Conservation (phyloP, 2,888 invertebrate species). For the Andrena minutula region DNA sequence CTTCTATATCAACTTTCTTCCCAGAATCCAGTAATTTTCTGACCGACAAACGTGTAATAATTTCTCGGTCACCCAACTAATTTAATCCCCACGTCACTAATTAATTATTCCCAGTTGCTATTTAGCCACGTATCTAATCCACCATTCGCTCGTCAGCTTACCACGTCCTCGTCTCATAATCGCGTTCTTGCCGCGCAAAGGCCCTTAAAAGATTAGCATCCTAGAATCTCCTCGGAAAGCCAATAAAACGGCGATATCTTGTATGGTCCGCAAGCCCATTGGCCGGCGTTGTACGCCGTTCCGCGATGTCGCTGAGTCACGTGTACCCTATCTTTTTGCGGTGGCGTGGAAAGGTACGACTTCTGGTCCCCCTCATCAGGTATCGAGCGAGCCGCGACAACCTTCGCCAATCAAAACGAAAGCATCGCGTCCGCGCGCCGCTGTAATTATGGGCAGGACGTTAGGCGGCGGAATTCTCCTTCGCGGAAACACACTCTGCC, state of each 20-base stretch:
- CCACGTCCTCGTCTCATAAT: conserved; percentile 3
- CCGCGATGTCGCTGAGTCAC: conserved; percentile 41
- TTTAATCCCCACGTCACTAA: conserved; percentile 8
- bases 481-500: conserved; percentile 64
- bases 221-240: conserved; percentile 15
- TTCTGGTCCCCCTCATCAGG: conserved; percentile 26
- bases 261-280: neutral
- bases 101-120: conserved; percentile 22
- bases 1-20: no score
- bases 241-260: conserved; percentile 36
- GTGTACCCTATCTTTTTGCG: conserved; percentile 39
- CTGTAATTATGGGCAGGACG: conserved; percentile 58
- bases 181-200: conserved; percentile 22
- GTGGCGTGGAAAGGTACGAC: conserved; percentile 8
- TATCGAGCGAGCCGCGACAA: conserved; percentile 37
- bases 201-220: conserved; percentile 29
- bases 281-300: conserved; percentile 11
- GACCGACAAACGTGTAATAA: neutral
- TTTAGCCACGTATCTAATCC: neutral
- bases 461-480: conserved; percentile 57
- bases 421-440: conserved; percentile 42
- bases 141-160: conserved; percentile 21
- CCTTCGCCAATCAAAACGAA: conserved; percentile 61
- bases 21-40: neutral
- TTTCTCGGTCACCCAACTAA: conserved; percentile 16